Evolutionary conservation across 2,113 vertebrate genomes (phyloP).

Genomic region (Nettapus auritus): DNA sequence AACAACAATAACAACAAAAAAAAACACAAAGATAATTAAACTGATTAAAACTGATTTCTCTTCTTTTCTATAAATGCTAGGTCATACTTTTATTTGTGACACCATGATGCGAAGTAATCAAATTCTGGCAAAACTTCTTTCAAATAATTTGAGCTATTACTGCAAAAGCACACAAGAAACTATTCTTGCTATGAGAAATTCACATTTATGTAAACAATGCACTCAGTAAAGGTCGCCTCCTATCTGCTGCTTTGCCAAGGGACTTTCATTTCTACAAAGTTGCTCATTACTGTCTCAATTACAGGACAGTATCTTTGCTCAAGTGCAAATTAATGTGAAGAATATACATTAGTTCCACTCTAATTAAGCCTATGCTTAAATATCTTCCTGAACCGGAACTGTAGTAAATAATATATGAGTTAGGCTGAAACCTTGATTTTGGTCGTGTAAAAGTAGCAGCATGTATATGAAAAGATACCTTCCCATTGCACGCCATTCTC

Average conservation of each 20-base stretch:
- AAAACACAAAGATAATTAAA: not conserved
- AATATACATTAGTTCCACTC: not conserved
- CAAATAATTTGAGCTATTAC: not conserved
- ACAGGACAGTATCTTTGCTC: not conserved
- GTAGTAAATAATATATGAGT: not conserved
- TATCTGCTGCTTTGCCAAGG: not conserved
- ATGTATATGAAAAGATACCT: not conserved
- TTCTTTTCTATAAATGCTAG: not conserved
- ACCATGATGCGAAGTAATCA: slow-evolving; percentile 15
- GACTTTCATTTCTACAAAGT: not conserved
- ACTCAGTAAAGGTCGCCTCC: not conserved
- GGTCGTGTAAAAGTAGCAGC: not conserved
- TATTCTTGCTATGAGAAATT: not conserved
- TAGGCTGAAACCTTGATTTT: not conserved
- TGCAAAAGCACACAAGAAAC: not conserved
- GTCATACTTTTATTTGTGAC: not conserved
- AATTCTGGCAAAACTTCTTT: not conserved
- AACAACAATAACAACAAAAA: too few species aligned
- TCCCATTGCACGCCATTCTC: not conserved
- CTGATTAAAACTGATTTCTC: not conserved
- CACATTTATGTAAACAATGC: not conserved
- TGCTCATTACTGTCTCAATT: not conserved
- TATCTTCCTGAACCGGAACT: not conserved
- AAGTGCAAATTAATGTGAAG: not conserved
- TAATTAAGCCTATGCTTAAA: not conserved